Base-by-base conservation (phyloP, 2,113 vertebrate genomes). In the Calidris pygmaea region DNA sequence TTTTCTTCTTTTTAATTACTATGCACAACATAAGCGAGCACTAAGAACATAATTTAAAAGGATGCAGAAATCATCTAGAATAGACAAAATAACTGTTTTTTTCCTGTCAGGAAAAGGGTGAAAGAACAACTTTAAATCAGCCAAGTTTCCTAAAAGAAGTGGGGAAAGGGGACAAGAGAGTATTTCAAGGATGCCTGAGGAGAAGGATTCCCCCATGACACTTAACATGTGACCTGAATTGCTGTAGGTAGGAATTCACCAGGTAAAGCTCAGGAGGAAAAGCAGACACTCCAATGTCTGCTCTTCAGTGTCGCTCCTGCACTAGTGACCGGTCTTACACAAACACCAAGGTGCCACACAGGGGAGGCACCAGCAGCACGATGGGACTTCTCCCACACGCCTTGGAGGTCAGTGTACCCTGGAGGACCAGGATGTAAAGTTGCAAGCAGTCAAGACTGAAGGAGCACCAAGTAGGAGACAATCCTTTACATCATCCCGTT, bases 381-480 rank as follows among this genome's bases (percentile, higher is more conserved):
- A n/a, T 0, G 1, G 53, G 13, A 50, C 29, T 30, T 37, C 24
- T 34, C 34, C 9, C 19, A 29, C 3, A 2, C 9, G 48, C 23
- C 76, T 0, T 10, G 8, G 56, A 55, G 13, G 34, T 39, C 71
- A 35, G 39, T 0, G 0, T 20, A n/a, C 0, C 27, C 53, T 18
- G 16, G 29, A 55, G 4, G 67, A 81, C 47, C 3, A 10, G 30
- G 12, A 32, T 29, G 50, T 72, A 22, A 10, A 45, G 21, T 3
- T 26, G 34, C 39, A 65, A 17, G 13, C 39, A 47, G 30, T 12
- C 20, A 34, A 17, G 65, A 9, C 34, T 66, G 24, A 80, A 67
- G 47, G 47, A 47, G 47, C 20, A 9, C 47, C 47, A 47, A 47
- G 20, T 22, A 47, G 47, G 29, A 66, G 26, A 47, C 15, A 55